These are phyloP conservation scores for Leiothrix lutea DNA, from an alignment of 2,113 vertebrate species.

Conservation along the genomic window DNA sequence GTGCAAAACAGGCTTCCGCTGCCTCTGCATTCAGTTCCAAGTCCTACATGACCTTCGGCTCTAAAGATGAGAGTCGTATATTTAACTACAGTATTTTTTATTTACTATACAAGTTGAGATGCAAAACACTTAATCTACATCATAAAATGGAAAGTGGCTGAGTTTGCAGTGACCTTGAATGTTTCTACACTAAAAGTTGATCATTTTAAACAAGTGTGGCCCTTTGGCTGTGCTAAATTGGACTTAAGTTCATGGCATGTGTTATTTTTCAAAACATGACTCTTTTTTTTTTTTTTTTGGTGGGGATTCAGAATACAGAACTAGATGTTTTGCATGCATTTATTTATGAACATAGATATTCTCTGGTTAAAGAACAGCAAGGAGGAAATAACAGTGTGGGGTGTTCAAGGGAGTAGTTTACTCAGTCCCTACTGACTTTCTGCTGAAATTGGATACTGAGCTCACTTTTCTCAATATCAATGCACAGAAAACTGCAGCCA, in stretches of 20 bases:
- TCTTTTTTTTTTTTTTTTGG: neutral
- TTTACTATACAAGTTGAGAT: conserved; percentile 56
- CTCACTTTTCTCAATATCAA: neutral
- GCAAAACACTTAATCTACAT: conserved; percentile 61
- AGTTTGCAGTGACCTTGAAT: conserved; percentile 53
- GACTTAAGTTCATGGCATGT: neutral
- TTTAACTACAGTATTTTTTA: conserved; percentile 58
- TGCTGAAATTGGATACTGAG: neutral
- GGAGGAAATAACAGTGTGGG: neutral
- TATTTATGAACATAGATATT: conserved; percentile 20
- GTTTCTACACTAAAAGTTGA: neutral
- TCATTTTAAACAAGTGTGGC: neutral
- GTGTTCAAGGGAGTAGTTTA: neutral
- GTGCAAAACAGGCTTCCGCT: neutral
- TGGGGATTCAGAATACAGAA: neutral
- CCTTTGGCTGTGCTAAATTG: neutral
- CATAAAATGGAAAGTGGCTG: conserved; percentile 27
- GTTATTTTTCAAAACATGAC: neutral
- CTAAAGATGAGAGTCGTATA: conserved; percentile 45
- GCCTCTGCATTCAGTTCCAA: conserved; percentile 3
- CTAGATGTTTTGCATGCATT: neutral
- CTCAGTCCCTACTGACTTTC: neutral
- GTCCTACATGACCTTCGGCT: conserved; percentile 27
- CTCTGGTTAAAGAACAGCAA: neutral
- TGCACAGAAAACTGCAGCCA: neutral